Evolutionary conservation across 2,113 vertebrate species (phyloP).

Genomic region (Cynoglossus semilaevis): DNA sequence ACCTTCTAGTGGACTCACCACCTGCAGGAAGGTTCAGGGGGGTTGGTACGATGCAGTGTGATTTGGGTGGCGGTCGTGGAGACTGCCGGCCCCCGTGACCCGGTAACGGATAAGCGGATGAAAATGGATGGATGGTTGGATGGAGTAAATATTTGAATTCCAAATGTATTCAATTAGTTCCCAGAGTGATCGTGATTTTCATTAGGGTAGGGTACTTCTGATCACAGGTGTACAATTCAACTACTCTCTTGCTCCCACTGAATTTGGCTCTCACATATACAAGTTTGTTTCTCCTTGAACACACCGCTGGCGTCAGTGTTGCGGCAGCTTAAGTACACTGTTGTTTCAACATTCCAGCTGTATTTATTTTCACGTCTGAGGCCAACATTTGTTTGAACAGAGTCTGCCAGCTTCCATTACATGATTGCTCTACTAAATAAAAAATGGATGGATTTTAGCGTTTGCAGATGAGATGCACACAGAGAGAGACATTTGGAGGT

Average conservation of each 20-base stretch:
- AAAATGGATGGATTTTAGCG: neutral
- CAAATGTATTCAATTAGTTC: too few relatives aligned
- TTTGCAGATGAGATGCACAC: neutral
- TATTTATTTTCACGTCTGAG: constrained; percentile 49
- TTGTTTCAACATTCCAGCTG: constrained; percentile 19
- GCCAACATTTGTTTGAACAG: constrained; percentile 39
- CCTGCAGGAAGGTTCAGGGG: too few relatives aligned
- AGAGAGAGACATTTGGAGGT: constrained; percentile 38
- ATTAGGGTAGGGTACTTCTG: too few relatives aligned
- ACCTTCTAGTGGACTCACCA: too few relatives aligned
- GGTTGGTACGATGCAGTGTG: too few relatives aligned
- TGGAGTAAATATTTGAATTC: too few relatives aligned
- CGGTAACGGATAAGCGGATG: too few relatives aligned
- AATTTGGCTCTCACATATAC: constrained; percentile 27
- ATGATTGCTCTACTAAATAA: constrained; percentile 15
- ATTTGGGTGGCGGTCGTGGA: too few relatives aligned
- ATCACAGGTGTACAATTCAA: constrained; percentile 14
- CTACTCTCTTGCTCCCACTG: constrained; percentile 30
- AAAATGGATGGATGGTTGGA: too few relatives aligned
- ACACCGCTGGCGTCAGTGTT: constrained; percentile 41
- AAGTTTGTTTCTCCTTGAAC: constrained; percentile 31
- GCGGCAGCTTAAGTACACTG: constrained; percentile 35
- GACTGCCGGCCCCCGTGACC: too few relatives aligned
- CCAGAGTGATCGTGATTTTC: too few relatives aligned
- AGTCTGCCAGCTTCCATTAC: constrained; percentile 41